Evolutionary conservation across 2,888 invertebrate species (phyloP).

Genomic region (Plagiodera versicolora): DNA sequence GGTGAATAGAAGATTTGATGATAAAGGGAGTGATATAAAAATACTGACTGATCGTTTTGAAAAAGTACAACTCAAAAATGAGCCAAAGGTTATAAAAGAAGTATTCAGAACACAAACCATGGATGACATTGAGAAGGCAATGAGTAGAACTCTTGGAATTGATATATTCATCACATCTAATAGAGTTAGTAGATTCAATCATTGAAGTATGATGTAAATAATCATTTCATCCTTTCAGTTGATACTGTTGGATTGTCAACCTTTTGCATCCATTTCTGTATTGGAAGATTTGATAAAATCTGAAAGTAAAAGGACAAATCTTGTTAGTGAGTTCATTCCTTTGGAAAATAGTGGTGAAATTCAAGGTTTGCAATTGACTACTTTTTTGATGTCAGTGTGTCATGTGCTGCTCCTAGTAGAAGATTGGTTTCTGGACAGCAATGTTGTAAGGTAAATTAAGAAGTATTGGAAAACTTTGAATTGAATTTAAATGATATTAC

Average conservation of each 20-base stretch:
- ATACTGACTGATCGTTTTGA: conserved; percentile 42
- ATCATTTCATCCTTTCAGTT: conserved; percentile 56
- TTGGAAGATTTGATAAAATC: conserved; percentile 65
- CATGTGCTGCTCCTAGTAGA: conserved; percentile 87
- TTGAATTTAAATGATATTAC: no score
- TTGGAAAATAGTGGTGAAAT: conserved; percentile 67
- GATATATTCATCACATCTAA: conserved; percentile 69
- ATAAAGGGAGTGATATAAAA: conserved; percentile 40
- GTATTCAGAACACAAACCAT: conserved; percentile 47
- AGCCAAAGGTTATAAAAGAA: conserved; percentile 31
- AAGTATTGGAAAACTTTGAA: no score
- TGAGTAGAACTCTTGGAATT: conserved; percentile 75
- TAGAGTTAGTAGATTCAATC: conserved; percentile 58
- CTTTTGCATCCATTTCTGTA: conserved; percentile 69
- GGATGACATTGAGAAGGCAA: conserved; percentile 63
- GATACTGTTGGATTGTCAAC: conserved; percentile 86
- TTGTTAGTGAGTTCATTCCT: conserved; percentile 63
- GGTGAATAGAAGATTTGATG: conserved; percentile 32
- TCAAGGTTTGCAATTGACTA: conserved; percentile 76
- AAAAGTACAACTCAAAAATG: conserved; percentile 35
- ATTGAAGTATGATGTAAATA: no score
- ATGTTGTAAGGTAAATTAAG: conserved; percentile 76
- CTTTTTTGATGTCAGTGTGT: conserved; percentile 86
- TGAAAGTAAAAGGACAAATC: conserved; percentile 54
- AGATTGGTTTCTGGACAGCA: conserved; percentile 87